phyloP scores from a whole-genome alignment of 2,888 invertebrate species.

The Tigriopus californicus region DNA sequence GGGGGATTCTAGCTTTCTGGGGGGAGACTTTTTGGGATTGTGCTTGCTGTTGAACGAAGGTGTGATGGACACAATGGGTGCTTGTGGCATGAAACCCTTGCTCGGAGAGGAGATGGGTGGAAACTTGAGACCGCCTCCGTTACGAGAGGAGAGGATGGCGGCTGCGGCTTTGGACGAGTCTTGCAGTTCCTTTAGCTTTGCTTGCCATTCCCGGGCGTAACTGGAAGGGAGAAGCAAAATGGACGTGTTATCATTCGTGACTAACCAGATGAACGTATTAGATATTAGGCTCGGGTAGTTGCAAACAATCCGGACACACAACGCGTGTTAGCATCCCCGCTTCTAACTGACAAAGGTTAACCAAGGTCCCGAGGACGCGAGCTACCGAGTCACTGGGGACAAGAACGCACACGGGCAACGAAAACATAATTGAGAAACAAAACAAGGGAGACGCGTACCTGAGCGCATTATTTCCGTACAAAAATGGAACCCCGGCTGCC shows the following conservation, averaged over 20 bases:
- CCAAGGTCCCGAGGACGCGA: no score
- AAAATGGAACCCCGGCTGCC: slow-evolving; percentile 5
- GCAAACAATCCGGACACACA: no score
- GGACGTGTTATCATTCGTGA: neutral
- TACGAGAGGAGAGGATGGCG: neutral
- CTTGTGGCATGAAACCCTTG: neutral
- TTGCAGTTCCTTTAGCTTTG: slow-evolving; percentile 11
- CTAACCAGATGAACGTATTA: neutral
- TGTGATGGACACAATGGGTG: neutral
- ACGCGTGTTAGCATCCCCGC: no score
- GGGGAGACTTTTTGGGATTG: neutral
- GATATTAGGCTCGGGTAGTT: no score
- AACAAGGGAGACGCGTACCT: slow-evolving; percentile 1
- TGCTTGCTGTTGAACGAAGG: neutral
- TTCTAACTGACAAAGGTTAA: no score
- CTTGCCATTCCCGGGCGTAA: slow-evolving; percentile 11
- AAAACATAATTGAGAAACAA: neutral
- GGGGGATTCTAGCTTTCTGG: neutral
- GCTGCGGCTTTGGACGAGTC: slow-evolving; percentile 2
- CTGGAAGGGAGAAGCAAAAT: neutral
- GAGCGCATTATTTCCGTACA: slow-evolving; percentile 7
- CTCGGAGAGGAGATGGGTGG: neutral
- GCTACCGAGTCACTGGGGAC: no score
- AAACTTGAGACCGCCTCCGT: neutral
- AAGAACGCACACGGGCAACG: no score